Conservation (phyloP, 64 coral and sea anemone species). For the Cladopsammia gracilis region DNA sequence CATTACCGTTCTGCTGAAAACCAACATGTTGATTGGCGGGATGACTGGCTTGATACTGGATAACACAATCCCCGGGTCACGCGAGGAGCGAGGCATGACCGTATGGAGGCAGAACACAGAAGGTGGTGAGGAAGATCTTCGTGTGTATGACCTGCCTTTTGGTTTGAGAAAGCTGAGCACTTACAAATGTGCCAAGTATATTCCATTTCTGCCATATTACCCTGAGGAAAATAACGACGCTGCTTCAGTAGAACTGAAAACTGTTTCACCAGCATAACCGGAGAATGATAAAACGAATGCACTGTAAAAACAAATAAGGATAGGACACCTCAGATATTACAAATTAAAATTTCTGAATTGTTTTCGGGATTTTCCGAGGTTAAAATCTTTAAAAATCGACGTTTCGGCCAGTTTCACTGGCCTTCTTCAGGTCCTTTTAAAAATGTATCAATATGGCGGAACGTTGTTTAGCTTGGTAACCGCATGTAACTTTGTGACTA, state of each 20-base stretch:
- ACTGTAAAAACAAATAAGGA: no score
- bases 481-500: no score
- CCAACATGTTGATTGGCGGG: constrained; percentile 88
- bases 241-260: neutral
- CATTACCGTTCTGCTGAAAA: constrained; percentile 77
- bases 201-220: constrained; percentile 87
- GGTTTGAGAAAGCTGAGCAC: constrained; percentile 60
- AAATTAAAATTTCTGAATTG: no score
- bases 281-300: neutral
- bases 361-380: no score
- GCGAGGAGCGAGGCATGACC: constrained; percentile 79
- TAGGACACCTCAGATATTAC: no score
- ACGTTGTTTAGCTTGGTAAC: no score
- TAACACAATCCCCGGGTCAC: constrained; percentile 85
- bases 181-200: constrained; percentile 61
- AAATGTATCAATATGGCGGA: no score
- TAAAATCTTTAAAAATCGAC: no score
- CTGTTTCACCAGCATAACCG: neutral
- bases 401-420: no score
- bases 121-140: neutral
- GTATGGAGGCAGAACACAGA: constrained; percentile 37
- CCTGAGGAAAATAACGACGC: neutral
- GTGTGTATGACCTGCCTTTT: constrained; percentile 85
- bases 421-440: no score
- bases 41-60: constrained; percentile 74